phyloP scores from a whole-genome alignment of 2,797 vertebrate genomes.

The Hyperoplus lanceolatus region DNA sequence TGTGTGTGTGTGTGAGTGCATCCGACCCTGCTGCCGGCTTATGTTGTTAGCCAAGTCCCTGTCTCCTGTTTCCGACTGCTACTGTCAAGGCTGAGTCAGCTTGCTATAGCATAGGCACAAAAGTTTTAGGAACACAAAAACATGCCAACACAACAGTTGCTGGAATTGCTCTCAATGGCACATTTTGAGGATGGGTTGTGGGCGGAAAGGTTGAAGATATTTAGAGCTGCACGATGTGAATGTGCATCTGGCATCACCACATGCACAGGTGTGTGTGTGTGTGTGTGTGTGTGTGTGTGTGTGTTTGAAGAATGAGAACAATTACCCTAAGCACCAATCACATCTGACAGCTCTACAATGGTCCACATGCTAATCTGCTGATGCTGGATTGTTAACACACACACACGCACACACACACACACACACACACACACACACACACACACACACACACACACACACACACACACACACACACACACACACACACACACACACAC shows the following conservation, averaged over 20 bases:
- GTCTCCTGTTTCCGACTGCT: constrained; percentile 78
- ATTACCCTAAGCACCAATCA: constrained; percentile 30
- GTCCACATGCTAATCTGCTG: constrained; percentile 53
- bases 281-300: background rate
- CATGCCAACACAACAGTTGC: constrained; percentile 33
- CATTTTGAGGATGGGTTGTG: constrained; percentile 39
- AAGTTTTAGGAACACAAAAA: constrained; percentile 35
- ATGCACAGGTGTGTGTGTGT: background rate
- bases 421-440: too few species aligned
- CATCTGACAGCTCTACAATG: constrained; percentile 24
- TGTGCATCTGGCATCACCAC: background rate
- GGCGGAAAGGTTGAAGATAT: constrained; percentile 49
- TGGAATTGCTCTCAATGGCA: constrained; percentile 16
- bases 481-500: constrained; percentile 2
- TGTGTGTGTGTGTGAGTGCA: constrained; percentile 25
- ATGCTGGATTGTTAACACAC: constrained; percentile 47
- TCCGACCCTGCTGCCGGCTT: constrained; percentile 68
- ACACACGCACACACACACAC: too few species aligned
- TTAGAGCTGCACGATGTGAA: constrained; percentile 28
- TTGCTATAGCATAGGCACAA: constrained; percentile 38
- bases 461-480: background rate
- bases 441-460: background rate
- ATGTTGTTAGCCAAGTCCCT: constrained; percentile 70
- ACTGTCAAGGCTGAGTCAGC: constrained; percentile 74
- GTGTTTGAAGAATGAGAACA: constrained; percentile 14